Evolutionary conservation across 2,888 invertebrate species (phyloP), one percentile per base, ranked within the genome.

Genomic region (Desoria tigrina): DNA sequence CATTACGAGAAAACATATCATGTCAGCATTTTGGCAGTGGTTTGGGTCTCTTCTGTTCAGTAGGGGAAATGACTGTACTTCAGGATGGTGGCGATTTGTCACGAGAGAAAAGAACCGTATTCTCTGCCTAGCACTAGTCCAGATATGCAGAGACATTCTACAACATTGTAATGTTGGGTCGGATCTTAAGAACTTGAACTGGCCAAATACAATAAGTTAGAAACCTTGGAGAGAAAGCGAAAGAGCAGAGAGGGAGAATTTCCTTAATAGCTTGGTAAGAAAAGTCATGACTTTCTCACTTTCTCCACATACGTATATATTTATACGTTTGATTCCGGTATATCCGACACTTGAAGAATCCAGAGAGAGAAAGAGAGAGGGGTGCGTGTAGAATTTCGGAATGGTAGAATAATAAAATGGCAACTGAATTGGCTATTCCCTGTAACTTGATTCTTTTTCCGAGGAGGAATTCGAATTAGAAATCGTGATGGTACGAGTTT

Each of bases 21-120:
- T 71, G 73, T 73, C 73, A 71, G 71, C 66, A 66, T 71, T 73
- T 73, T 73, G 65, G 66, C 63, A 63, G 59, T 63, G 63, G 63
- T 55, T 45, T 21, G 4, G 45, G 45, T 45, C 16, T 45, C 16
- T 18, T 45, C 16, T 9, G 45, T 11, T 56, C 51, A 24, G 61
- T 64, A 53, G 51, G 67, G 67, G 63, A 67, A 67, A 67, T 67
- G 63, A 63, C 59, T 60, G 66, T 63, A 68, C 66, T 66, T 68
- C 64, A 64, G 65, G 60, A 68, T 66, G 68, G 68, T 63, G 71
- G 68, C 65, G 61, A 71, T 71, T 71, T 71, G 68, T 71, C 71
- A 71, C 62, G 50, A 45, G 21, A 59, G 49, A 51, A 42, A 42
- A 58, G 26, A 26, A 21, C 28, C n/a, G 32, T 42, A 18, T 45